Evolutionary conservation across 1,140 invertebrate genomes (phyloP).

Genomic region (Trichomalopsis sarcophagae): DNA sequence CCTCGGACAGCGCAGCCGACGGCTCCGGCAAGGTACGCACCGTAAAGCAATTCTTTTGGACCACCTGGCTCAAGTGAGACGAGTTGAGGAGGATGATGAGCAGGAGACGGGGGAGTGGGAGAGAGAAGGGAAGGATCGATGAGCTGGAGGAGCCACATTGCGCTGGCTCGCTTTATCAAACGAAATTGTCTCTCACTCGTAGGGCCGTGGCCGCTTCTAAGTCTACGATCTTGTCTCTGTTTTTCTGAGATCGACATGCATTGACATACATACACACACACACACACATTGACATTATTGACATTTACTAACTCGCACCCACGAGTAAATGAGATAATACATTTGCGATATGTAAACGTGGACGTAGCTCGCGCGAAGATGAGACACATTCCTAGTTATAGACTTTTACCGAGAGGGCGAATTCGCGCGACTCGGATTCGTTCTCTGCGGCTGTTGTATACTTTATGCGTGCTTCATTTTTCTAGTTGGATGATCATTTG

Average conservation of each 20-base stretch:
- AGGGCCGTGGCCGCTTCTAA: constrained; percentile 31
- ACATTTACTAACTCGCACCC: not conserved
- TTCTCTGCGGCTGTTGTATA: not conserved
- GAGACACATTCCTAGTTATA: constrained; percentile 27
- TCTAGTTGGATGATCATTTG: not conserved
- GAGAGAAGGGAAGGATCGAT: not conserved
- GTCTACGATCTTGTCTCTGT: constrained; percentile 9
- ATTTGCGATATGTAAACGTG: not conserved
- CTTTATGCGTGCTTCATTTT: not conserved
- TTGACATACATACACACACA: not conserved
- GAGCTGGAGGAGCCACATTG: not conserved
- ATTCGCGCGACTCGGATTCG: not conserved
- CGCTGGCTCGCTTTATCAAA: constrained; percentile 7
- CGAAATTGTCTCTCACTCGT: constrained; percentile 22
- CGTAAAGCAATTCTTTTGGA: constrained; percentile 80
- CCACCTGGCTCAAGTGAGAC: constrained; percentile 77
- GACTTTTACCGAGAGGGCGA: not conserved
- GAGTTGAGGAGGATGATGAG: not conserved
- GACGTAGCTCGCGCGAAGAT: not conserved
- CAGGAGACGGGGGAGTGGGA: not conserved
- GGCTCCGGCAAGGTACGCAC: constrained; percentile 81
- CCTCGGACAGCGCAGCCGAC: constrained; percentile 48
- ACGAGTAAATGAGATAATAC: not conserved
- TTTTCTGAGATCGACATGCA: not conserved
- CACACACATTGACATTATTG: not conserved